These are phyloP conservation scores for Standfussiana lucernea DNA, from an alignment of 2,888 invertebrate species.

Conservation along the genomic window DNA sequence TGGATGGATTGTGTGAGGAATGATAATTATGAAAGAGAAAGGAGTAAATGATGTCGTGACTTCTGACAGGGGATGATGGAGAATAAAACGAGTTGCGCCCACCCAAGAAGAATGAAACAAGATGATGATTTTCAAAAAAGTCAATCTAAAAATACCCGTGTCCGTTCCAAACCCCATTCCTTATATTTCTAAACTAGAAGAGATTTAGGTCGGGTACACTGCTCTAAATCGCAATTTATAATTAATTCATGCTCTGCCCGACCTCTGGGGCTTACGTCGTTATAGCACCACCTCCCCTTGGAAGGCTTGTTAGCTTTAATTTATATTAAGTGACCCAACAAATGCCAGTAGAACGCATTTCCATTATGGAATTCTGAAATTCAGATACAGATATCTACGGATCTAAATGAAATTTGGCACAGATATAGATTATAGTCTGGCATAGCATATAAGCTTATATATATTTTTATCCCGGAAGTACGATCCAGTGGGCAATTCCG, in stretches of 20 bases:
- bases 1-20: background rate
- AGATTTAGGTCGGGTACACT: constrained; percentile 64
- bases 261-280: constrained; percentile 60
- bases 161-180: constrained; percentile 11
- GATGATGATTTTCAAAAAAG: background rate
- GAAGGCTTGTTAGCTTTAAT: constrained; percentile 75
- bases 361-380: constrained; percentile 45
- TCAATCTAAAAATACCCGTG: background rate
- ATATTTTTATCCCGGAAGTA: too few relatives aligned
- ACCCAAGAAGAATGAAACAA: background rate
- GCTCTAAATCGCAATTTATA: constrained; percentile 70
- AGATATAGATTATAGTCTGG: too few relatives aligned
- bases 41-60: background rate
- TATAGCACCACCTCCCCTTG: constrained; percentile 70
- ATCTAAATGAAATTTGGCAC: too few relatives aligned
- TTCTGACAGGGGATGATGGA: background rate
- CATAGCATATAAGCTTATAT: too few relatives aligned
- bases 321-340: constrained; percentile 70
- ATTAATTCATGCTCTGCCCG: constrained; percentile 69
- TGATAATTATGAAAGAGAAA: background rate
- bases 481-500: too few relatives aligned
- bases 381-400: constrained; percentile 16
- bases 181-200: constrained; percentile 53
- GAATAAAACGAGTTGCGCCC: background rate
- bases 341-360: constrained; percentile 56